Evolutionary conservation across 64 coral and sea anemone species (phyloP).

Genomic region (Montipora efflorescens): DNA sequence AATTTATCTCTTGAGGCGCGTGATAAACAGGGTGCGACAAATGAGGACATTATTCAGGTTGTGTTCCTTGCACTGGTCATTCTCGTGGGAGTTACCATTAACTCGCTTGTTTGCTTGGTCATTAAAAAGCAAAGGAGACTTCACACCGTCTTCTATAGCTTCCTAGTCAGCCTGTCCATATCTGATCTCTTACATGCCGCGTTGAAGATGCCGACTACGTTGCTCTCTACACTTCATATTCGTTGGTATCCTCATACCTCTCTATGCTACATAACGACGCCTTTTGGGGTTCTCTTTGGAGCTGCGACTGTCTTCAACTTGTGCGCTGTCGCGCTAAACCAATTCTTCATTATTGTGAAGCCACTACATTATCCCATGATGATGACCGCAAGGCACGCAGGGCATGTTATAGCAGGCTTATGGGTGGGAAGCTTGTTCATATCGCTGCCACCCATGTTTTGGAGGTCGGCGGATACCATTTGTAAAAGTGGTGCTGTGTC

Average conservation of each 20-base stretch:
- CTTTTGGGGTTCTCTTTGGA: conserved; percentile 90
- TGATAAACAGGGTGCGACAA: neutral
- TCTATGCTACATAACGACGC: conserved; percentile 88
- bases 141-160: conserved; percentile 87
- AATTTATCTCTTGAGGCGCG: neutral
- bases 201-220: conserved; percentile 90
- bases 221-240: conserved; percentile 66
- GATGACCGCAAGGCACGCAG: conserved; percentile 83
- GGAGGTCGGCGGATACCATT: conserved; percentile 85
- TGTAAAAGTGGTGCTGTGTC: conserved; percentile 89
- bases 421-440: conserved; percentile 86
- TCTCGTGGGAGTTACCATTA: conserved; percentile 68
- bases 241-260: conserved; percentile 88
- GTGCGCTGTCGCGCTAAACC: conserved; percentile 90
- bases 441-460: conserved; percentile 75
- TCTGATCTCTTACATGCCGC: conserved; percentile 87
- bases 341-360: conserved; percentile 91
- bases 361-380: conserved; percentile 83
- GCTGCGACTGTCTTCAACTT: conserved; percentile 94
- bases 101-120: conserved; percentile 78
- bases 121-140: conserved; percentile 75
- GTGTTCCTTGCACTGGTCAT: conserved; percentile 68
- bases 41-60: conserved; percentile 27
- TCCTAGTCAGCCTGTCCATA: conserved; percentile 81
- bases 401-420: conserved; percentile 67